Evolutionary conservation across 2,113 vertebrate genomes (phyloP).

Genomic region (Cranoglanis bouderius): DNA sequence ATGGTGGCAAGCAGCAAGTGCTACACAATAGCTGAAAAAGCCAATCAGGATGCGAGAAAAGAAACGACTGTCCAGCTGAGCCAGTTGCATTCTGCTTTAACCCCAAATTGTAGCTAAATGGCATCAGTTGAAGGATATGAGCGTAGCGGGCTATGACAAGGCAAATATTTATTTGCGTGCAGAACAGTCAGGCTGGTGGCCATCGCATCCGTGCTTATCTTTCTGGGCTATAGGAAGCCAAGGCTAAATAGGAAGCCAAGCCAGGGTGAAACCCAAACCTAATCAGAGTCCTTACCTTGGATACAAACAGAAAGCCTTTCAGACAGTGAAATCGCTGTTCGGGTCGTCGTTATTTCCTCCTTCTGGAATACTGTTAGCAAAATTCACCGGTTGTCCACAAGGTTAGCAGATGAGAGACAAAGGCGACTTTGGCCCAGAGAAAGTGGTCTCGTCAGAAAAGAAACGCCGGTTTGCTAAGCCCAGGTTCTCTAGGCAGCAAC

Average conservation of each 20-base stretch:
- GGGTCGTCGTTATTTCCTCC: conserved; percentile 44
- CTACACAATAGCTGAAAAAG: background rate
- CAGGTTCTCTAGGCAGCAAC: background rate
- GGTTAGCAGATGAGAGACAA: conserved; percentile 50
- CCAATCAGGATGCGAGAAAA: background rate
- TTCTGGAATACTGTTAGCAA: conserved; percentile 5
- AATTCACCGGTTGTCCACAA: conserved; percentile 38
- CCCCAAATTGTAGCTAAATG: background rate
- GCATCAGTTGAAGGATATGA: background rate
- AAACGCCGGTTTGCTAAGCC: background rate
- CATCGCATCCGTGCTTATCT: background rate
- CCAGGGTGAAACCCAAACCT: conserved; percentile 30
- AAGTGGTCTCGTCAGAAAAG: conserved; percentile 1
- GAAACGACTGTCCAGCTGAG: background rate
- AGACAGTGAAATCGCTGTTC: conserved; percentile 62
- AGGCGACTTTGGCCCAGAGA: conserved; percentile 34
- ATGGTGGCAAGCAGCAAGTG: conserved; percentile 20
- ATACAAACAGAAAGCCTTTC: conserved; percentile 65
- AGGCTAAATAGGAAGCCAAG: conserved; percentile 23
- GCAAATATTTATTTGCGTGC: conserved; percentile 39
- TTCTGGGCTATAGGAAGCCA: background rate
- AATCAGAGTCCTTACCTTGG: conserved; percentile 68
- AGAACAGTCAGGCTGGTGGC: conserved; percentile 3
- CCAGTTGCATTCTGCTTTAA: background rate
- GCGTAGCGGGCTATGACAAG: conserved; percentile 31